Base-by-base conservation (phyloP, 2,113 vertebrate genomes). In the Lophotis ruficrista region DNA sequence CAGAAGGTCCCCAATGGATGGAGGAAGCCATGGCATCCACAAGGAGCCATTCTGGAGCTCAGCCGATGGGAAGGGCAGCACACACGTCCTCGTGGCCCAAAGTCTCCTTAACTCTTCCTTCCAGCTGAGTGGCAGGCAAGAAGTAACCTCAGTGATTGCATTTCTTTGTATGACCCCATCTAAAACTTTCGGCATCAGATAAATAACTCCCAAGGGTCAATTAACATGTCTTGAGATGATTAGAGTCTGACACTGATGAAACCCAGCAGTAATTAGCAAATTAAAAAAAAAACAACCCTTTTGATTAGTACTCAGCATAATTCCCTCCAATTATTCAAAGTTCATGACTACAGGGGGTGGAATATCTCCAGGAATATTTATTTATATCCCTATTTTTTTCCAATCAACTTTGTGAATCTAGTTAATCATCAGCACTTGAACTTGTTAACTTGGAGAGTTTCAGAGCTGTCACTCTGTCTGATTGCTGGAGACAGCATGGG, bases 251-350 rank as follows among this genome's bases (percentile, higher is more conserved):
- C 98, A 98, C 98, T 98, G 98, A 98, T 98, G 97, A 98, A 98
- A 96, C 97, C 97, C 97, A 98, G 98, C 97, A 97, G 97, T 98
- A 98, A 98, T 98, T 98, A 98, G 98, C 98, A 98, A 98, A 97
- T 98, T 96, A 96, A 96, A 98, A 98, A 97, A 98, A 98, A 95
- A 95, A 58, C 51, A 95, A n/a, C 35, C 95, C 97, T 98, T 98
- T 97, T 98, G 98, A 98, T 98, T 98, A 98, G 98, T 98, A 98
- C 98, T 98, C 98, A 97, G 98, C 98, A 98, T 98, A 98, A 98
- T 98, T 98, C 98, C 96, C 96, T 97, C 98, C 98, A 98, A 98
- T 98, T 98, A 98, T 98, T 98, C 98, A 98, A 98, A 98, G 98
- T 98, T 98, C 98, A 98, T 97, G 97, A 98, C 98, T 97, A 97